These are phyloP conservation scores for Podarcis lilfordi DNA, from an alignment of 2,797 vertebrate species.

Conservation along the genomic window DNA sequence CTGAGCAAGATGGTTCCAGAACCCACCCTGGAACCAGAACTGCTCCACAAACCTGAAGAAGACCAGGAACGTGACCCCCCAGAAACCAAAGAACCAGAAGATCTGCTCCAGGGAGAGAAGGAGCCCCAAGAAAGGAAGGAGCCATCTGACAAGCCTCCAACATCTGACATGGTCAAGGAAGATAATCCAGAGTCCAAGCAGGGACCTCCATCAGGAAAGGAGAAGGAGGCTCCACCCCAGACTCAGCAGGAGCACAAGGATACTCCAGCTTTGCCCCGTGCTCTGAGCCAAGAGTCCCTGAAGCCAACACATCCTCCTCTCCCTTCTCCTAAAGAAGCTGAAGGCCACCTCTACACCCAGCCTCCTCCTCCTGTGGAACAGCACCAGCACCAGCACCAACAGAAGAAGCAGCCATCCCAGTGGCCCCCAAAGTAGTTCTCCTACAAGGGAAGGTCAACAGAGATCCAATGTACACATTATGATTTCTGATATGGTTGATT, in stretches of 20 bases:
- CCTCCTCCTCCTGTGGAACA: background rate
- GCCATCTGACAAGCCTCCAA: background rate
- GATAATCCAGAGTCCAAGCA: background rate
- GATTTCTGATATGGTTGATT: background rate
- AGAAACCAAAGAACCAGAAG: background rate
- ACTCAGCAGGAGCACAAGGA: background rate
- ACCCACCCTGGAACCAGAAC: background rate
- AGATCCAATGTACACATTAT: background rate
- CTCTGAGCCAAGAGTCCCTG: background rate
- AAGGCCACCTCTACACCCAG: background rate
- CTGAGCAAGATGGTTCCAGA: background rate
- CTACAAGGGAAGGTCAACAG: background rate
- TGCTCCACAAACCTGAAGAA: background rate
- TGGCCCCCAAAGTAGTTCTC: background rate
- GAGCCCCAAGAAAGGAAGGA: background rate
- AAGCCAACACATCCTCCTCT: background rate
- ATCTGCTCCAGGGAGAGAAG: background rate
- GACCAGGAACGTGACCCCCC: background rate
- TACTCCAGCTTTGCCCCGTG: background rate
- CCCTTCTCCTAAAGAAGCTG: background rate
- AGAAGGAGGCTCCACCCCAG: background rate
- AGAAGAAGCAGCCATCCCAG: background rate
- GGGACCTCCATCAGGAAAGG: background rate
- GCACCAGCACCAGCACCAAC: conserved; percentile 3
- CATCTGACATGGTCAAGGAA: background rate